These are phyloP conservation scores for Sisor rabdophorus DNA, from an alignment of 2,113 vertebrate species.

Conservation along the genomic window DNA sequence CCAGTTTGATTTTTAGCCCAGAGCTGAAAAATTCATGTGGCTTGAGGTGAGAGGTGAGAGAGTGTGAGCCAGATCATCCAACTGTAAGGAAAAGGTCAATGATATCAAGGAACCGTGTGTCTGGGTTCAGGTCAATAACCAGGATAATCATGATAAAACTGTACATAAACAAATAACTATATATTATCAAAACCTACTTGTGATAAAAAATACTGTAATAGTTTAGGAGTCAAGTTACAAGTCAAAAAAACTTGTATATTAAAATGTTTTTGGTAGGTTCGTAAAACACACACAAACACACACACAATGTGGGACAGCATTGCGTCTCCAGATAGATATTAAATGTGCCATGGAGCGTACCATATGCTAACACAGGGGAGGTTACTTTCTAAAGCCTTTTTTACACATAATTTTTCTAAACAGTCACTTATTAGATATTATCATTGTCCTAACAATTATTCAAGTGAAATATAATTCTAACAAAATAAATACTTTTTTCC, in stretches of 20 bases:
- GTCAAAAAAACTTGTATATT: neutral
- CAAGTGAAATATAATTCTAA: neutral
- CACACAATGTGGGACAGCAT: constrained; percentile 53
- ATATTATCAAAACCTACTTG: neutral
- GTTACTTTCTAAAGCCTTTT: neutral
- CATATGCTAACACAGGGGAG: constrained; percentile 57
- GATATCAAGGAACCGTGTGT: neutral
- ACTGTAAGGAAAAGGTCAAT: neutral
- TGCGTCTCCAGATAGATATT: constrained; percentile 34
- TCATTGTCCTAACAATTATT: neutral
- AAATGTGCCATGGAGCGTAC: constrained; percentile 59
- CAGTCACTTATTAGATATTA: neutral
- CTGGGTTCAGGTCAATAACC: neutral
- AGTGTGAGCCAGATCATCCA: neutral
- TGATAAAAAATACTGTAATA: neutral
- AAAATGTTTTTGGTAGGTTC: neutral
- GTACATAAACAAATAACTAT: neutral
- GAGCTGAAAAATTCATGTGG: constrained; percentile 54
- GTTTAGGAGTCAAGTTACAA: neutral
- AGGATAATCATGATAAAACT: neutral
- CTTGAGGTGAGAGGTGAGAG: constrained; percentile 49
- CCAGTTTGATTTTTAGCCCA: neutral
- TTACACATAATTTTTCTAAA: neutral
- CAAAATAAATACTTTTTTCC: neutral
- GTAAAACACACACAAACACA: neutral